A percentile compares a stretch with the other conserved stretches of the same genome.
phyloP scores from a whole-genome alignment of 92 coral and sea anemone species.

The Phenganax subtilis region DNA sequence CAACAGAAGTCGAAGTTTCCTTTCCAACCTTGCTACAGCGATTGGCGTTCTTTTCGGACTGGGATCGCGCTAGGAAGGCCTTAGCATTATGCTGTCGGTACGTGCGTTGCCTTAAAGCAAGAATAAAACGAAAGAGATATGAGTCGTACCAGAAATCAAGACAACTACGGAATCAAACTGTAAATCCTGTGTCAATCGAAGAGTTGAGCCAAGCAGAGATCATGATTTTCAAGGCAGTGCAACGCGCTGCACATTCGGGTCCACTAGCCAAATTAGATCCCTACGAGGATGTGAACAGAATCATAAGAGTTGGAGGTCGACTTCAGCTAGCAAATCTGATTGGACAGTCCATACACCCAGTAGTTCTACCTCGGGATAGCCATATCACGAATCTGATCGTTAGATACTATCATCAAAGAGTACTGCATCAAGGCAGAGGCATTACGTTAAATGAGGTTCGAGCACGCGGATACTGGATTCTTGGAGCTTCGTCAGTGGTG shows the following conservation, averaged over 20 bases:
- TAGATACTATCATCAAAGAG: constrained; percentile 18
- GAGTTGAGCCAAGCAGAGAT: constrained; percentile 18
- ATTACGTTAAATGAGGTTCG: background rate
- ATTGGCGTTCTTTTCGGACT: constrained; percentile 36
- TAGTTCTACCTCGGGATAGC: constrained; percentile 8
- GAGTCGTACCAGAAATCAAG: background rate
- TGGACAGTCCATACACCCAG: constrained; percentile 5
- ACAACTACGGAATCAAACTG: background rate
- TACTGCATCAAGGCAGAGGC: constrained; percentile 33
- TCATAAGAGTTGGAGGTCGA: constrained; percentile 36
- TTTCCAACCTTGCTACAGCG: constrained; percentile 23
- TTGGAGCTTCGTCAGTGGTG: background rate
- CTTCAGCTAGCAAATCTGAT: constrained; percentile 13
- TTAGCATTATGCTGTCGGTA: constrained; percentile 33
- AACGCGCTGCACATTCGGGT: no score
- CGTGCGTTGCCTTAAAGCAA: background rate
- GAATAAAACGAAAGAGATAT: background rate
- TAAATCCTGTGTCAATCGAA: constrained; percentile 19
- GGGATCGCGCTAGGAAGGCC: constrained; percentile 26
- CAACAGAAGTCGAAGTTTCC: constrained; percentile 19
- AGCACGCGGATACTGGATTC: constrained; percentile 1
- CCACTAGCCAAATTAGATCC: constrained; percentile 7
- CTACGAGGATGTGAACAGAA: constrained; percentile 18
- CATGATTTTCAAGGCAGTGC: background rate
- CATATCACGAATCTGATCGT: constrained; percentile 24